Evolutionary conservation across 2,888 invertebrate species (phyloP).

Genomic region (Sminthurides aquaticus): DNA sequence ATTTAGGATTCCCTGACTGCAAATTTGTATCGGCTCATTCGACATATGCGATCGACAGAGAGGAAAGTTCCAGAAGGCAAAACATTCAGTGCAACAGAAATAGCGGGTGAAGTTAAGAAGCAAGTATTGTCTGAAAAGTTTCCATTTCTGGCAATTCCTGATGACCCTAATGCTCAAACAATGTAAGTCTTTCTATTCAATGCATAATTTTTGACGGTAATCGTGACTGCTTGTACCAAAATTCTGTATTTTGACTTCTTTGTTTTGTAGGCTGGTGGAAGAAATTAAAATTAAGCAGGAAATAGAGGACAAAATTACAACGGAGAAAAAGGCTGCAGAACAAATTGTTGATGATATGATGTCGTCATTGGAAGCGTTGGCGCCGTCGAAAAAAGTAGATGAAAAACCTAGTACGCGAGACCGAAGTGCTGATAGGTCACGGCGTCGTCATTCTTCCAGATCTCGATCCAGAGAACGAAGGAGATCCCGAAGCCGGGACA

Average conservation of each 20-base stretch:
- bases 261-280: conserved; percentile 44
- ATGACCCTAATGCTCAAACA: conserved; percentile 56
- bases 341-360: conserved; percentile 62
- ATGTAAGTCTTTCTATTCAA: conserved; percentile 40
- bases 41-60: conserved; percentile 70
- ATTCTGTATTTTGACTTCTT: conserved; percentile 4
- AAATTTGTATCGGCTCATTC: conserved; percentile 86
- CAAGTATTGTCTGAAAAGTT: conserved; percentile 63
- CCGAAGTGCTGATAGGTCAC: conserved; percentile 1
- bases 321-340: conserved; percentile 50
- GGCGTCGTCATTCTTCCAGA: conserved; percentile 17
- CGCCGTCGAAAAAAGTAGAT: conserved; percentile 54
- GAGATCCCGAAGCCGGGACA: conserved; percentile 38
- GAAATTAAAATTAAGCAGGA: conserved; percentile 47
- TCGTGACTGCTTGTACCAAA: neutral
- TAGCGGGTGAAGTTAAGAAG: conserved; percentile 44
- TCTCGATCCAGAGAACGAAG: conserved; percentile 6
- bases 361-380: conserved; percentile 76
- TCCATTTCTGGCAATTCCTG: conserved; percentile 73
- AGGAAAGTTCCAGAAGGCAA: conserved; percentile 23
- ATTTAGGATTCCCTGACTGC: conserved; percentile 79
- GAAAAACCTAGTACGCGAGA: conserved; percentile 24
- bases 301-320: conserved; percentile 44
- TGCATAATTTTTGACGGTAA: neutral
- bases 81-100: neutral